Evolutionary conservation across 2,113 vertebrate genomes (phyloP), one percentile per base, ranked within the genome.

Genomic region (Rhizomys pruinosus): DNA sequence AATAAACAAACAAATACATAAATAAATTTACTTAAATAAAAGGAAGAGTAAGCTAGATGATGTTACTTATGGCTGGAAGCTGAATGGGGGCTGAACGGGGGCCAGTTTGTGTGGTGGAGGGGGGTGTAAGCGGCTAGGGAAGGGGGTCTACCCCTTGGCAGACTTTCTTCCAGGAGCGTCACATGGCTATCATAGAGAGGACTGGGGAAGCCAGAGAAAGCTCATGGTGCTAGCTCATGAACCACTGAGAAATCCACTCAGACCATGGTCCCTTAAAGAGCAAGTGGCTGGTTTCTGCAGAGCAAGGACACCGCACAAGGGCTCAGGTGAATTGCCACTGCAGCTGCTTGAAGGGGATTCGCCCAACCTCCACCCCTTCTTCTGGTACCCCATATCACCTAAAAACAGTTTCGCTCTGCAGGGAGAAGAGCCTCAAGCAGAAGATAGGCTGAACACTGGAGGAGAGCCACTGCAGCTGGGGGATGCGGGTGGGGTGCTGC

Each of bases 241-340:
- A 66, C 47, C 37, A 23, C 13, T 57, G 81, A 93, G 77, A 79
- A 91, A 84, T 89, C 90, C 39, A 23, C 19, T 72, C 16, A 61
- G 55, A 79, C 7, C 37, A 27, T 84, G 86, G 16, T 89, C n/a
- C 57, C 34, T 79, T 73, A 80, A 89, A 34, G 66, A 92, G 79
- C 71, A 91, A 29, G 84, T 92, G 34, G 66, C 55, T 84, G 84
- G 32, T 68, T 59, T 80, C 59, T 93, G 19, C 59, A 37, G n/a
- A 15, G 47, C 32, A 78, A 89, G 80, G 64, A 9, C 3, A 27
- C 34, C 16, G 44, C 27, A 13, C 82, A 69, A 81, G 55, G 69
- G 34, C 6, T 13, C 34, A 55, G 44, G 27, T 82, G 64, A 78
- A 81, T 61, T 87, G 37, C 11, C 37, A 39, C 9, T 87, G 88